phyloP scores from a whole-genome alignment of 1,140 invertebrate genomes.

The Rhysida immarginata region DNA sequence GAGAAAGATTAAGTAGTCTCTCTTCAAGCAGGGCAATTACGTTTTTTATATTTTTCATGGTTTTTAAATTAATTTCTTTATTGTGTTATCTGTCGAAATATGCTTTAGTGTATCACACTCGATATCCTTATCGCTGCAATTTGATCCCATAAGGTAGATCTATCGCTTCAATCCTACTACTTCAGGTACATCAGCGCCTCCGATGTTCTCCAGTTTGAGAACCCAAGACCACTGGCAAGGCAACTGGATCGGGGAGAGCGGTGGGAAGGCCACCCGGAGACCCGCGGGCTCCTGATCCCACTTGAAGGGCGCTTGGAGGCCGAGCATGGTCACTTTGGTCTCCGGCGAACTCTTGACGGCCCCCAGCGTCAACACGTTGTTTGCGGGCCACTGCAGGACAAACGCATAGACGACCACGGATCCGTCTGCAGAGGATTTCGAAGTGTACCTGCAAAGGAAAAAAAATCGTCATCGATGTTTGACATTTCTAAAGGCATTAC shows the following conservation, averaged over 20 bases:
- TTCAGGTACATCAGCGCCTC: too few relatives aligned
- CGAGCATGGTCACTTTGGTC: slow-evolving; percentile 24
- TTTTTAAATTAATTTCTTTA: too few relatives aligned
- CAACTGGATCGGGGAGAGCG: not conserved
- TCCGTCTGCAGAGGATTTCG: not conserved
- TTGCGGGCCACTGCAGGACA: slow-evolving; percentile 46
- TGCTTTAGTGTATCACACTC: too few relatives aligned
- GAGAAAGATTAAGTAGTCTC: too few relatives aligned
- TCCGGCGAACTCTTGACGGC: slow-evolving; percentile 20
- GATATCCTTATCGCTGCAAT: too few relatives aligned
- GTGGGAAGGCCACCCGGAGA: not conserved
- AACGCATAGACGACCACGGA: slow-evolving; percentile 29
- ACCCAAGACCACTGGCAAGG: slow-evolving; percentile 8
- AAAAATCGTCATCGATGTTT: not conserved
- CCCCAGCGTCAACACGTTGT: slow-evolving; percentile 35
- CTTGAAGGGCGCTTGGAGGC: slow-evolving; percentile 11
- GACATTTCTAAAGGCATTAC: slow-evolving; percentile 8
- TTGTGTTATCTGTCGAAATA: too few relatives aligned
- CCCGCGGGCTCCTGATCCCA: not conserved
- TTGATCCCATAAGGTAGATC: too few relatives aligned
- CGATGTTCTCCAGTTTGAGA: not conserved
- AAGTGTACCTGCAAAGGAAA: slow-evolving; percentile 4
- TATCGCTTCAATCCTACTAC: too few relatives aligned
- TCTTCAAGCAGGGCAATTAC: too few relatives aligned
- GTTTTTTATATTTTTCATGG: too few relatives aligned